phyloP scores from a whole-genome alignment of 2,113 vertebrate genomes.

The Erinaceus europaeus region DNA sequence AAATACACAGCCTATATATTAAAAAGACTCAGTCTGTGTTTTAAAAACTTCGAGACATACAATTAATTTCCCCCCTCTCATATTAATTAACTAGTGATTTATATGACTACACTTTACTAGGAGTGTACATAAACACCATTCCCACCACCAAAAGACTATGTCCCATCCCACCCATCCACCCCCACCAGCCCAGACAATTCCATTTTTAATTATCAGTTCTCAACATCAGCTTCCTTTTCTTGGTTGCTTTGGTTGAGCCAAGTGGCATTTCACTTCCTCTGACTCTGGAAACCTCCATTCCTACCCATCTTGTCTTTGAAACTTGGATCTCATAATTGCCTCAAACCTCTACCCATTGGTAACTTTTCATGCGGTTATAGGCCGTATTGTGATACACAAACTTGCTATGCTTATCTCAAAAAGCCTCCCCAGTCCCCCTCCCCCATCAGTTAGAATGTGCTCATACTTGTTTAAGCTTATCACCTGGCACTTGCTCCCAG shows the following conservation, averaged over 20 bases:
- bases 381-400: not conserved
- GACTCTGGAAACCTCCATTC: not conserved
- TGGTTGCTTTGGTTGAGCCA: not conserved
- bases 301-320: not conserved
- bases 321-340: not conserved
- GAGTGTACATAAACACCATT: no score
- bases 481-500: not conserved
- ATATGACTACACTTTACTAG: no score
- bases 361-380: not conserved
- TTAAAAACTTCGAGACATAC: no score
- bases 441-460: not conserved
- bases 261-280: not conserved
- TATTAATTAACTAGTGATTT: no score
- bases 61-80: no score
- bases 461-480: not conserved
- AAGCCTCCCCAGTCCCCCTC: not conserved
- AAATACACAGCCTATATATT: no score
- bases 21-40: no score
- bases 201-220: not conserved
- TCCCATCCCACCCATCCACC: no score
- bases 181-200: no score
- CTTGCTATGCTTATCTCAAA: not conserved
- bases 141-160: no score
- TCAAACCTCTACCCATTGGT: not conserved
- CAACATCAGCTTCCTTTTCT: not conserved